Conservation (phyloP, 2,797 vertebrate species). For the Danio choprae region DNA sequence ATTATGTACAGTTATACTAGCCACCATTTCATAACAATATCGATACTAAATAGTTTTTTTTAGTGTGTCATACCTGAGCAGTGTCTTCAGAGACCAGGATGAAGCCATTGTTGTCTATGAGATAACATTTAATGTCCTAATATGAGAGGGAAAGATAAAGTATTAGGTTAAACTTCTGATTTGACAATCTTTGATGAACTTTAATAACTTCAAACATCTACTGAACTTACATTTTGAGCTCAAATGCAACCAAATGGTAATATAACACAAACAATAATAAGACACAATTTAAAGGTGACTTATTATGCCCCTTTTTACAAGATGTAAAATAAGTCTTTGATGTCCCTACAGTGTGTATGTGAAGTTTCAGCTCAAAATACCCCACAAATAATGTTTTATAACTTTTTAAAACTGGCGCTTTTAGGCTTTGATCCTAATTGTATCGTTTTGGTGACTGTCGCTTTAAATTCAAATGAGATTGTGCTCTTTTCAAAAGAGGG, state of each 20-base stretch:
- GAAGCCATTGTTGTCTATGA: conserved; percentile 99
- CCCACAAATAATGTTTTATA: too few species aligned
- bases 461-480: too few species aligned
- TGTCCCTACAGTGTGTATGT: too few species aligned
- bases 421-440: too few species aligned
- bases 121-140: conserved; percentile 95
- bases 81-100: conserved; percentile 95
- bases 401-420: too few species aligned
- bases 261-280: not conserved
- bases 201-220: not conserved
- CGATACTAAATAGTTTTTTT: not conserved
- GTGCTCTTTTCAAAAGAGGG: too few species aligned
- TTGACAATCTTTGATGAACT: too few species aligned
- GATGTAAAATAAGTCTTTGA: too few species aligned
- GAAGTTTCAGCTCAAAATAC: too few species aligned
- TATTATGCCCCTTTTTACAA: too few species aligned
- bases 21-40: not conserved
- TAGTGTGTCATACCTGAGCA: conserved; percentile 80
- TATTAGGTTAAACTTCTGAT: not conserved
- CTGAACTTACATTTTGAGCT: not conserved
- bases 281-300: not conserved
- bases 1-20: conserved; percentile 31
- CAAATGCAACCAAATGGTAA: not conserved
- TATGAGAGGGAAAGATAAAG: not conserved
- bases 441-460: too few species aligned